A percentile compares a stretch with the other conserved stretches of the same genome.
Conservation (phyloP, 1,140 invertebrate genomes). For the Cyphomyrmex costatus region DNA sequence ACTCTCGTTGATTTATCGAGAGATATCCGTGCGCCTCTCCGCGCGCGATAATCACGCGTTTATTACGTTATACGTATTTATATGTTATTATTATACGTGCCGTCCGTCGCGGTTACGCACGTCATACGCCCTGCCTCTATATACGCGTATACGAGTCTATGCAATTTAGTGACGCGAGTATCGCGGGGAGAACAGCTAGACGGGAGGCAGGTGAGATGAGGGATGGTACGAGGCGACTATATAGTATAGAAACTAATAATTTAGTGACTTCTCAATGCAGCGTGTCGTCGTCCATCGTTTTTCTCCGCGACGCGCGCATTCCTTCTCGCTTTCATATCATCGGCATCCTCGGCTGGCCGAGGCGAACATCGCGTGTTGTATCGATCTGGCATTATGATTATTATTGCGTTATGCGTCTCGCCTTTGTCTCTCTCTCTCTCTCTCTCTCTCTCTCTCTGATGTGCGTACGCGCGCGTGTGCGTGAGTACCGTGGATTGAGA, state of each 20-base stretch:
- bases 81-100: too few relatives aligned
- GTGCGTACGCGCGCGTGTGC: neutral
- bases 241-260: conserved; percentile 50
- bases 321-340: conserved; percentile 73
- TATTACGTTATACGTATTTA: conserved; percentile 9
- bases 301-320: conserved; percentile 64
- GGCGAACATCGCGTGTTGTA: conserved; percentile 76
- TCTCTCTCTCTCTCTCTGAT: neutral
- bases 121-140: conserved; percentile 5
- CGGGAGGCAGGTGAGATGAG: neutral
- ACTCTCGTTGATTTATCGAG: conserved; percentile 35
- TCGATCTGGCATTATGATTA: conserved; percentile 84
- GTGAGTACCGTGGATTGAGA: conserved; percentile 25
- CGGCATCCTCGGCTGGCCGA: conserved; percentile 50
- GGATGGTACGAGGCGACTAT: neutral
- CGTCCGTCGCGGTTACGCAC: conserved; percentile 1
- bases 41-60: conserved; percentile 25
- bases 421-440: conserved; percentile 14
- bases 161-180: conserved; percentile 43
- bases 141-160: neutral
- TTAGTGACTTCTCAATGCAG: conserved; percentile 43
- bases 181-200: neutral
- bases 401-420: conserved; percentile 81
- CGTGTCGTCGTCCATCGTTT: conserved; percentile 13
- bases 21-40: conserved; percentile 4